A percentile compares a stretch with the other conserved stretches of the same genome.
phyloP scores from a whole-genome alignment of 2,113 vertebrate genomes.

The Amazona vittata region DNA sequence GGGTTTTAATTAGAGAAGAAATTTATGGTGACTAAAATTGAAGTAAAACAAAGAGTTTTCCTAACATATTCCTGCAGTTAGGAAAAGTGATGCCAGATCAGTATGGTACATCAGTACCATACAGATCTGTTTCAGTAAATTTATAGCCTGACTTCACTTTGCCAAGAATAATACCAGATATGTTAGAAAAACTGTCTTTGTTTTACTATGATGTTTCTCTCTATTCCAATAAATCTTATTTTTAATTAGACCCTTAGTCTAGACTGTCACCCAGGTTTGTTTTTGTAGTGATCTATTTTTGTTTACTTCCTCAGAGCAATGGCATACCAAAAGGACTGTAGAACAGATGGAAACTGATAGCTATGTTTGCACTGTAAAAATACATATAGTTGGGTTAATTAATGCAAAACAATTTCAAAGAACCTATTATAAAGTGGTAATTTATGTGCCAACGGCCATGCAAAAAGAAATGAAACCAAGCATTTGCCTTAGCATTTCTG shows the following conservation, averaged over 20 bases:
- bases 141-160: neutral
- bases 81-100: neutral
- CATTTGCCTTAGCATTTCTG: neutral
- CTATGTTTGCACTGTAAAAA: neutral
- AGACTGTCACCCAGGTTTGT: slow-evolving; percentile 49
- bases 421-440: neutral
- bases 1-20: neutral
- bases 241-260: slow-evolving; percentile 57
- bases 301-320: slow-evolving; percentile 36
- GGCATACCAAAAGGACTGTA: slow-evolving; percentile 36
- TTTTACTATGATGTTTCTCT: neutral
- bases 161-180: slow-evolving; percentile 61
- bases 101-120: neutral
- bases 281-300: slow-evolving; percentile 51
- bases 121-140: neutral
- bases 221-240: slow-evolving; percentile 48
- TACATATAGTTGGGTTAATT: neutral
- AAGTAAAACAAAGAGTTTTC: neutral
- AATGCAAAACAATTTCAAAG: slow-evolving; percentile 1
- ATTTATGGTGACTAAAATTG: neutral
- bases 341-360: slow-evolving; percentile 52
- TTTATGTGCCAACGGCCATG: slow-evolving; percentile 29
- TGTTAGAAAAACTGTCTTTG: slow-evolving; percentile 24
- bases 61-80: neutral
- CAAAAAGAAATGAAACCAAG: neutral